phyloP scores from a whole-genome alignment of 2,888 invertebrate genomes.

The Drosophila meridiana region DNA sequence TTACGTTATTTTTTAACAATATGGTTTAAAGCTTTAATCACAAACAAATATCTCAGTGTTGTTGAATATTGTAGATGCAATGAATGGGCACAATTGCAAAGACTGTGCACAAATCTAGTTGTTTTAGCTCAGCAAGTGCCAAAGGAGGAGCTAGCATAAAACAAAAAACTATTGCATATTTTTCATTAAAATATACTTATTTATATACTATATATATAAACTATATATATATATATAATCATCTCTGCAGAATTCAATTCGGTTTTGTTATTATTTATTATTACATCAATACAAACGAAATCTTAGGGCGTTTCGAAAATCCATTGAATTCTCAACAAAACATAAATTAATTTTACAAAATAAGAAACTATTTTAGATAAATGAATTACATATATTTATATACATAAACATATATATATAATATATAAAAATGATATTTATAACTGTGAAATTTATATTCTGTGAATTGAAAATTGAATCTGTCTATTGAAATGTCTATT shows the following conservation, averaged over 20 bases:
- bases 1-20: slow-evolving; percentile 19
- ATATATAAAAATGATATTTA: slow-evolving; percentile 20
- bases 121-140: slow-evolving; percentile 39
- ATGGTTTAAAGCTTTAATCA: slow-evolving; percentile 65
- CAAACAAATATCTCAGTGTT: slow-evolving; percentile 15
- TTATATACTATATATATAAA: background rate
- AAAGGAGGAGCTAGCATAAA: slow-evolving; percentile 38
- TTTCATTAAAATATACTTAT: background rate
- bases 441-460: background rate
- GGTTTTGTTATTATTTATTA: background rate
- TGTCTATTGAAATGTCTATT: slow-evolving; percentile 6
- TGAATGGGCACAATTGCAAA: background rate
- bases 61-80: slow-evolving; percentile 28
- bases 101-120: slow-evolving; percentile 6
- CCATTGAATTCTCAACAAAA: slow-evolving; percentile 26
- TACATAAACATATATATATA: background rate
- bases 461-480: slow-evolving; percentile 1
- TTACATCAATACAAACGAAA: slow-evolving; percentile 16
- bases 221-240: background rate
- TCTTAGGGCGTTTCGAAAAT: slow-evolving; percentile 47
- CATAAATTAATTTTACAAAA: slow-evolving; percentile 7
- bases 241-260: slow-evolving; percentile 4
- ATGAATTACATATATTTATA: slow-evolving; percentile 17
- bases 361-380: slow-evolving; percentile 47
- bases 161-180: background rate